Evolutionary conservation across 2,797 vertebrate species (phyloP), one percentile per base, ranked within the genome.

Genomic region (Catamblyrhynchus diadema): DNA sequence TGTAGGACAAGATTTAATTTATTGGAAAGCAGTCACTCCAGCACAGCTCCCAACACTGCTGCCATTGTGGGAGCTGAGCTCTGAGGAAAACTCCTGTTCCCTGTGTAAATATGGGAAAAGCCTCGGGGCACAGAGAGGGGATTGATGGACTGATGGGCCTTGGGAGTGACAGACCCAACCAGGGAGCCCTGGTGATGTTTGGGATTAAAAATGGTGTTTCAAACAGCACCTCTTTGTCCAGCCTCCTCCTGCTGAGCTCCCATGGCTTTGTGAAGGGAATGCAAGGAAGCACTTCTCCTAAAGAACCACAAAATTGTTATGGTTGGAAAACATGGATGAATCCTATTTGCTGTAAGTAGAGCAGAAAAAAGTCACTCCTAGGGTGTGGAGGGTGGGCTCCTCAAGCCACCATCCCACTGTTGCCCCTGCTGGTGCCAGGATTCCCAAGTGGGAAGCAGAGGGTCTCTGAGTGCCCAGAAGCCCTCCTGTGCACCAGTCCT

Each of bases 1-100:
- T 54, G 74, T 24, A 60, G 59, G 88, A 95, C 48, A 28, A 92
- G 90, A 85, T 77, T 73, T 64, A 57, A 80, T 93, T 88, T 75
- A 65, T 80, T 62, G 82, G 79, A 48, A 66, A 73, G 79, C 71
- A 87, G 78, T 70, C 66, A n/a, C 45, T 90, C 85, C 70, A 60
- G 1, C 39, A 23, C 17, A 27, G 44, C 39, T 81, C 70, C 67
- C 78, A 86, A 75, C 83, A 56, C 73, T 91, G 88, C 67, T 84
- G 44, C 82, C 67, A 20, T 66, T 93, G 86, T 89, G 83, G 67
- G 64, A 51, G 20, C 27, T 8, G 33, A 84, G 88, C 66, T 12
- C 24, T 3, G 8, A 86, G 78, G 30, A 54, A 80, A 77, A 60
- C 1, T 14, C 17, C 70, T 18, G n/a, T 6, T 83, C 39, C n/a